phyloP scores from a whole-genome alignment of 2,797 vertebrate species.

The Halcyon smyrnensis region DNA sequence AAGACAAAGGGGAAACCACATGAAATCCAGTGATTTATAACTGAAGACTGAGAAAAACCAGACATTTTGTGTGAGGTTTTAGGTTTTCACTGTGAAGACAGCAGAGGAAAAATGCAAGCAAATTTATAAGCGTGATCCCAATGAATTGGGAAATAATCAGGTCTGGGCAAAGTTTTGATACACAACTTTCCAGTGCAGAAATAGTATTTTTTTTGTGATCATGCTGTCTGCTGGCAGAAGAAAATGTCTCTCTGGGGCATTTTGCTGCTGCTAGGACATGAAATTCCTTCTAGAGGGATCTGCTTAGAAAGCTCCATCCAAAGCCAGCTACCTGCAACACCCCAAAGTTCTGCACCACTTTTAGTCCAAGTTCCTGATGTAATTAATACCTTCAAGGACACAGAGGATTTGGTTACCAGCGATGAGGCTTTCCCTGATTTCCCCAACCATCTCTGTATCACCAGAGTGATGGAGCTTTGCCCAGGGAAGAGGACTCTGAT shows the following conservation, averaged over 20 bases:
- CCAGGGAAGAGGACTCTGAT: not conserved
- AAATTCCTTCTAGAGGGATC: not conserved
- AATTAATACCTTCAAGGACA: not conserved
- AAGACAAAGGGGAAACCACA: not conserved
- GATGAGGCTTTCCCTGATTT: not conserved
- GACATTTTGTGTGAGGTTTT: not conserved
- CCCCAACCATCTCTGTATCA: not conserved
- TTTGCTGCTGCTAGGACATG: not conserved
- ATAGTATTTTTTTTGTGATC: not conserved
- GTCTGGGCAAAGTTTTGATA: not conserved
- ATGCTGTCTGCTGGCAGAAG: not conserved
- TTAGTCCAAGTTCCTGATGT: not conserved
- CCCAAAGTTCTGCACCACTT: not conserved
- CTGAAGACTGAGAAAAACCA: not conserved
- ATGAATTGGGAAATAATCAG: not conserved
- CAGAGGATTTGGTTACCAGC: not conserved
- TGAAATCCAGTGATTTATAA: slow-evolving; percentile 7
- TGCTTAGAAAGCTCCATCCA: not conserved
- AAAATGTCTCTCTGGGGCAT: not conserved
- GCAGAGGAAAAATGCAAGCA: not conserved
- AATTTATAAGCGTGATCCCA: not conserved
- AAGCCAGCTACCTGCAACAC: not conserved
- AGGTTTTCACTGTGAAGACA: not conserved
- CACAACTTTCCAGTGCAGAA: not conserved
- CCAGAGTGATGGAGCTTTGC: not conserved